Evolutionary conservation across 1,140 invertebrate species (phyloP), one percentile per base, ranked within the genome.

Genomic region (Neodiprion pinetum): DNA sequence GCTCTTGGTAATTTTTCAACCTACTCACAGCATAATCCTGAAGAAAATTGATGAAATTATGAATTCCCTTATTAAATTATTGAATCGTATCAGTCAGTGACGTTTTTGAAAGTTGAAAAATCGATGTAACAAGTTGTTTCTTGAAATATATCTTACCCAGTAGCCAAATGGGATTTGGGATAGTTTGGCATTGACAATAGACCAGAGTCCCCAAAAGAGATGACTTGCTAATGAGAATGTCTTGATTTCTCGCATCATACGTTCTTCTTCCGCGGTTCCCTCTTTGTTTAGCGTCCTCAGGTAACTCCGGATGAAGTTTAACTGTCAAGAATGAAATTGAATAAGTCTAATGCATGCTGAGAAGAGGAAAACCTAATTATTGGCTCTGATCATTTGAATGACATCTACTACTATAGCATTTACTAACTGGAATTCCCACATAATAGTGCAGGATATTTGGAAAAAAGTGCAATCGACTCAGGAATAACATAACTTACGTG

Each of bases 141-240:
- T 61, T 61, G 53, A 17, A 61, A 61, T 14, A 61, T 9, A 61
- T 61, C 91, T 92, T 90, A 98, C 97, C 95, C 95, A 95, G 86
- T 98, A 99, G 65, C 96, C 97, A 85, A 99, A 99, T 50, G 96
- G 93, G 83, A 99, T 99, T 80, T 95, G 92, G 0, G 95, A 97
- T 12, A 94, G 93, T 76, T 93, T 92, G 0, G 94, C 94, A 87
- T 98, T 97, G 7, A 98, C 94, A 40, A 98, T 91, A 23, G 93
- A 92, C 98, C 98, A 99, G 0, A 98, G 89, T 4, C 91, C 92
- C 98, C 97, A 99, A 79, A 98, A 94, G 23, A 99, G 92, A 85
- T 99, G 96, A n/a, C 95, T 96, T 17, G 94, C 95, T 53, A 98
- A 87, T 0, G 94, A 93, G 81, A 96, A 98, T 9, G 94, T 88